phyloP scores from a whole-genome alignment of 2,797 vertebrate genomes.

The Champsocephalus esox region DNA sequence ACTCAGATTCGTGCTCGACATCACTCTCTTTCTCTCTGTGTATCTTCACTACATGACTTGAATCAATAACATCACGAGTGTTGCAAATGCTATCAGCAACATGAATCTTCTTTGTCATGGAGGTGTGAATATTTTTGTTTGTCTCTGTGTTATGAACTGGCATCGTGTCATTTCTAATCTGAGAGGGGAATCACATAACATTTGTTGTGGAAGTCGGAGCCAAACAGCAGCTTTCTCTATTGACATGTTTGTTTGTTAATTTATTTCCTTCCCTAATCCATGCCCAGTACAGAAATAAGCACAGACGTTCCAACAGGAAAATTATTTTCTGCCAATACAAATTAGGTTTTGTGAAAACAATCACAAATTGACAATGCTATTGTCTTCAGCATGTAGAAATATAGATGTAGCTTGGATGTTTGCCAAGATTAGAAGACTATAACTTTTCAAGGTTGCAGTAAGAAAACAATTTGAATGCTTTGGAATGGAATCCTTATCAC shows the following conservation, averaged over 20 bases:
- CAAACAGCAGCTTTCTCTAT: constrained; percentile 33
- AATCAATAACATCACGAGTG: constrained; percentile 60
- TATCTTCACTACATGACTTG: constrained; percentile 42
- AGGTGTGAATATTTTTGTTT: constrained; percentile 50
- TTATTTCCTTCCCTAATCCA: neutral
- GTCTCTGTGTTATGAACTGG: constrained; percentile 44
- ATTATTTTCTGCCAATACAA: neutral
- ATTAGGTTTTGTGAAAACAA: neutral
- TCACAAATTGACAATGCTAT: neutral
- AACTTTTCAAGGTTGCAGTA: neutral
- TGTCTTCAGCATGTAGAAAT: neutral
- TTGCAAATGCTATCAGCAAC: constrained; percentile 29
- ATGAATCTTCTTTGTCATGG: constrained; percentile 35
- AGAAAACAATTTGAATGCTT: neutral
- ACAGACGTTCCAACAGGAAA: neutral
- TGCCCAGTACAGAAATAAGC: constrained; percentile 1
- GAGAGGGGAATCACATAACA: constrained; percentile 51
- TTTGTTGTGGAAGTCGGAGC: constrained; percentile 42
- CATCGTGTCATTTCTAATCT: constrained; percentile 46
- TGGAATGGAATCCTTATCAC: neutral
- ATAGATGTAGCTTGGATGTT: neutral
- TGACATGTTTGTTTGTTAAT: constrained; percentile 13
- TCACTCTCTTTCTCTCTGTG: constrained; percentile 14
- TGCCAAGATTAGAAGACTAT: neutral
- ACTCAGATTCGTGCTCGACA: neutral